Evolutionary conservation across 1,140 invertebrate genomes (phyloP), one percentile per base, ranked within the genome.

Genomic region (Drosophila parabipectinata): DNA sequence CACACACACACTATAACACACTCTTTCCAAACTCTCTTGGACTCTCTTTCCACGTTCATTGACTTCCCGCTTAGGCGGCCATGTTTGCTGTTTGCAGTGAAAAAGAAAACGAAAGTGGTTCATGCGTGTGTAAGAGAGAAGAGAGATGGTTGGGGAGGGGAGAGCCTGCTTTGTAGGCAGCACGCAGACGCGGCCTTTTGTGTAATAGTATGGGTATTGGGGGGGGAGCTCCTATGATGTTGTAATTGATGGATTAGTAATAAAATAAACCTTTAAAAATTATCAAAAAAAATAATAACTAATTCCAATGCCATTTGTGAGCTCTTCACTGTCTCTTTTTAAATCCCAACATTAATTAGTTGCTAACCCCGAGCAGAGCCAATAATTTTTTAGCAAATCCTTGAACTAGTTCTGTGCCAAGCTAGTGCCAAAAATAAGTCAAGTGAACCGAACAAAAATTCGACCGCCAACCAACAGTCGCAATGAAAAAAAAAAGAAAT

Each of bases 91-190:
- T 39, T 60, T 67, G 62, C 61, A 77, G 73, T 71, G 74, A 76
- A 77, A 77, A 76, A 77, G 84, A 88, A 88, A 88, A 89, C 66
- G 84, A 88, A 88, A 88, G 84, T 88, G 84, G 85, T 72, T 79
- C 84, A 76, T 64, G 72, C 59, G 79, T 74, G 32, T 47, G 54
- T 3, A 30, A 12, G 59, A 3, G 54, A 18, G 41, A 47, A 3
- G 54, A 18, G 41, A 47, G 41, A 26, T 48, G 57, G 44, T 15
- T 15, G 44, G 44, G 10, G 45, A 21, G 47, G 15, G 39, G 6
- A 24, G 55, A 39, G 24, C 26, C 47, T 81, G 73, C 41, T 85
- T 85, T 63, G 77, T 78, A 78, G 59, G 73, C 77, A 77, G 45
- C 78, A 78, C 77, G 82, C 81, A 81, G 77, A 60, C 81, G 81